Evolutionary conservation across 2,797 vertebrate species (phyloP), one percentile per base, ranked within the genome.

Genomic region (Dendrocincla tyrannina): DNA sequence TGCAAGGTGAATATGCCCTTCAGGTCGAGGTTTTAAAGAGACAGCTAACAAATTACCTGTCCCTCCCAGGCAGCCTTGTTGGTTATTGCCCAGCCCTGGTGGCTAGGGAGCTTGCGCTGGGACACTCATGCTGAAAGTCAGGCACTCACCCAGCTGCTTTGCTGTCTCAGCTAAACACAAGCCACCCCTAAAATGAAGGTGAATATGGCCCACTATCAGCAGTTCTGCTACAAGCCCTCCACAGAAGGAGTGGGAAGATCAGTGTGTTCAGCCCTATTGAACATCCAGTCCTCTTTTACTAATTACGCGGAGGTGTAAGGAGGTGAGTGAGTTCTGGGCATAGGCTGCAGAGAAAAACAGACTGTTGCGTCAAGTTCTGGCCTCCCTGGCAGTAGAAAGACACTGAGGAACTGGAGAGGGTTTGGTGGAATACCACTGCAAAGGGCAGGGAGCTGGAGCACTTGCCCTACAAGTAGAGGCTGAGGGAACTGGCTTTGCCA

Each of bases 241-340:
- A 5, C 32, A 52, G 66, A 66, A 56, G 41, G 37, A 72, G 42
- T 15, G 30, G 74, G 25, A 79, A 64, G 23, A 10, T 44, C 32
- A 44, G 1, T 66, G n/a, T 30, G 23, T 39, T 70, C 78, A 77
- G n/a, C 12, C 23, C 52, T 58, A 74, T 37, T 15, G 18, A 89
- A 42, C 10, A 13, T 8, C 37, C 30, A 73, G 16, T 2, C 20
- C 23, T 0, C 0, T 47, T 86, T 62, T n/a, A 20, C n/a, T 50
- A 58, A 84, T 33, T 44, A 30, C 0, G 0, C 27, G 62, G 42
- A 17, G 17, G 6, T 52, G 32, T 49, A 55, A 68, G 4, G 25
- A 35, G 47, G 32, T 56, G 32, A 49, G 39, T 24, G 32, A 17
- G 10, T 30, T 49, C 30, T 39, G 37, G 50, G 37, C 28, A 41